Evolutionary conservation across 2,888 invertebrate genomes (phyloP), one percentile per base, ranked within the genome.

Genomic region (Synergus gifuensis): DNA sequence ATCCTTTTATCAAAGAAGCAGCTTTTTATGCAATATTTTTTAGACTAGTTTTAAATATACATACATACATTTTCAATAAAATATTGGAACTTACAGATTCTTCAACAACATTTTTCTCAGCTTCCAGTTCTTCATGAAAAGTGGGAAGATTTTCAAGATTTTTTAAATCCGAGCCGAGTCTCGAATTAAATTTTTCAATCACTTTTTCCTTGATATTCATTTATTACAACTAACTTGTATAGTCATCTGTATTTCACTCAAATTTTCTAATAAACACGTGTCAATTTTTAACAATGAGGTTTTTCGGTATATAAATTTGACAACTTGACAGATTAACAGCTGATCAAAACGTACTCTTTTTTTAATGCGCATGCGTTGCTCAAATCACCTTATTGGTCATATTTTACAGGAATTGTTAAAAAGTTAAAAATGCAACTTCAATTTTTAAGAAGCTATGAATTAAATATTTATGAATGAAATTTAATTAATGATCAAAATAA

Each of bases 151-250:
- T 94, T 79, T 93, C 91, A 18, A 95, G 89, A 85, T 93, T 93
- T 78, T 93, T 92, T 78, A 94, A 91, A 87, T 94, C 93, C 14
- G 92, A 92, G 36, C 94, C 94, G 67, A 95, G 92, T 87, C 94
- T 93, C 46, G 91, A 89, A 84, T 95, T 94, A 36, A 95, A 91
- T 83, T 93, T 93, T 64, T 92, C 88, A 63, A 94, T 92, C 28
- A 95, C 92, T 83, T 89, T 91, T 86, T 91, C 86, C 78, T 89
- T 91, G 5, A 91, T 83, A 82, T 92, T 91, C 87, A 88, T 90
- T 79, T 82, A n/a, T 54, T 54, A 12, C 12, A 28, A 36, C 16
- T 9, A 69, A 49, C 8, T 36, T 49, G 28, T 36, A 69, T 69
- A 67, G 22, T 67, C 67, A 22, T 49, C 28, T 5, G 5, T 46